Percentiles rank a stretch among this genome's conserved stretches.
Evolutionary conservation across 2,888 invertebrate species (phyloP).

Genomic region (Oxyscelio sp.): DNA sequence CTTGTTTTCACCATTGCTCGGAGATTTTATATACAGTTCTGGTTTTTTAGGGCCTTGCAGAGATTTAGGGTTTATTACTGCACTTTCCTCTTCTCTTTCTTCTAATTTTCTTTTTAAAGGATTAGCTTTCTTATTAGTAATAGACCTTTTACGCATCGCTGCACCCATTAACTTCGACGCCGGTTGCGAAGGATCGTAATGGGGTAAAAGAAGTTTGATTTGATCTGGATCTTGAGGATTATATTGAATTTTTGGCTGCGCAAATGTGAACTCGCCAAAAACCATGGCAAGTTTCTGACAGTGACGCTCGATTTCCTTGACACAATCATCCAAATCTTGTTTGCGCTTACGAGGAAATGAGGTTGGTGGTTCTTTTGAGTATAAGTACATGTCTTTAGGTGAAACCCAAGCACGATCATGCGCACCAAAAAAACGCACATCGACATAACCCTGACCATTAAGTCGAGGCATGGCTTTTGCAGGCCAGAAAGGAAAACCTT

Average conservation of each 20-base stretch:
- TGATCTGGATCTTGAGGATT: conserved; percentile 85
- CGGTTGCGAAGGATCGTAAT: conserved; percentile 83
- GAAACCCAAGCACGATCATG: conserved; percentile 98
- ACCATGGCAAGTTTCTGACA: conserved; percentile 84
- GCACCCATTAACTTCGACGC: conserved; percentile 65
- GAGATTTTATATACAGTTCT: background rate
- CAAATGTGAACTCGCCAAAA: conserved; percentile 86
- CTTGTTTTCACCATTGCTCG: conserved; percentile 23
- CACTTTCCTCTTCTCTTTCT: conserved; percentile 14
- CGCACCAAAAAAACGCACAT: no score
- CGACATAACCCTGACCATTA: no score
- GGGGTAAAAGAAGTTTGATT: conserved; percentile 85
- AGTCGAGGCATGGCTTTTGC: no score
- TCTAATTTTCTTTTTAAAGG: conserved; percentile 36
- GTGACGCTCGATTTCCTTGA: conserved; percentile 85
- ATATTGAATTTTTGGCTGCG: conserved; percentile 84
- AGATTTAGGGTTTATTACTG: no score
- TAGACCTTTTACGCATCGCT: conserved; percentile 57
- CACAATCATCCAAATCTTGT: conserved; percentile 85
- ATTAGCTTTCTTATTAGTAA: conserved; percentile 46
- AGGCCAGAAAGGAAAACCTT: no score
- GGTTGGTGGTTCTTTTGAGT: conserved; percentile 90
- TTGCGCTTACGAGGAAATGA: conserved; percentile 84
- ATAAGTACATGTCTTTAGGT: conserved; percentile 94
- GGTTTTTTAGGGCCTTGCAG: conserved; percentile 36